Evolutionary conservation across 2,797 vertebrate genomes (phyloP).

Genomic region (Gymnothorax reevesii): DNA sequence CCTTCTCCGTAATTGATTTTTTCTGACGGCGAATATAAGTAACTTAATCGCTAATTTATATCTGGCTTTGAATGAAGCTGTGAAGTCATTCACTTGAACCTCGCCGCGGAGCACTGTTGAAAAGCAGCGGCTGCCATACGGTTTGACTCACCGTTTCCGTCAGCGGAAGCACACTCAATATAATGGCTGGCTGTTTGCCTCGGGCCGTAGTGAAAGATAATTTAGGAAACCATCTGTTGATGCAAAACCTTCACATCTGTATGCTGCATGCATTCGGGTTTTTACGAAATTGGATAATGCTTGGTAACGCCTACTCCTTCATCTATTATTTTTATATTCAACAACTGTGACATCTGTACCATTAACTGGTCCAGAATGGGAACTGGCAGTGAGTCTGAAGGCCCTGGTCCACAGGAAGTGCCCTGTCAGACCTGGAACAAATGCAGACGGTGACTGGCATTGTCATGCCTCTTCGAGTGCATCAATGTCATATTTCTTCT

Average conservation of each 20-base stretch:
- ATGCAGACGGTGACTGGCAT: neutral
- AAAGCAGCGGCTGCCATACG: neutral
- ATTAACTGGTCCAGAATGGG: neutral
- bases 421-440: neutral
- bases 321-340: neutral
- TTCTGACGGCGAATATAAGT: neutral
- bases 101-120: neutral
- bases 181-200: neutral
- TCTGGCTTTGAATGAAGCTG: neutral
- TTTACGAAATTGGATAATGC: neutral
- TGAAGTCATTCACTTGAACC: neutral
- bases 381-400: neutral
- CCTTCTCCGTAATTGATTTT: conserved; percentile 8
- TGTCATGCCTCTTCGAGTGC: neutral
- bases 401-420: neutral
- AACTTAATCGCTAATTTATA: neutral
- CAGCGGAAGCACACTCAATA: neutral
- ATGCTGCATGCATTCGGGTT: neutral
- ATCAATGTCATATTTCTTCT: neutral
- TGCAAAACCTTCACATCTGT: neutral
- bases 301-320: neutral
- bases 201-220: neutral
- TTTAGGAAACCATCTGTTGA: neutral
- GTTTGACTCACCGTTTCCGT: neutral
- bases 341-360: neutral